Conservation (phyloP, 1,140 invertebrate species). For the Glomeris maerens region DNA sequence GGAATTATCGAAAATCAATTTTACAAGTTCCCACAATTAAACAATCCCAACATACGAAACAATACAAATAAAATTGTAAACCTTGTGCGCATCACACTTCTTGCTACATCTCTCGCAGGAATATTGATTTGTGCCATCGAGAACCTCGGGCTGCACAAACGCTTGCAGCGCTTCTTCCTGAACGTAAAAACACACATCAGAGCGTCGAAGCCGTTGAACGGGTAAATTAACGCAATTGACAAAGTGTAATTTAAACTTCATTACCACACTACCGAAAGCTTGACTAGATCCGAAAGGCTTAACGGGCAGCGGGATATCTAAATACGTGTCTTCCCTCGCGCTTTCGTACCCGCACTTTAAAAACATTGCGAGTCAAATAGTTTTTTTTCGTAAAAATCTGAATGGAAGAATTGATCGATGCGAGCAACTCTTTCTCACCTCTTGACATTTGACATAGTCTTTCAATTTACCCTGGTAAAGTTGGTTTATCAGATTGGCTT, state of each 20-base stretch:
- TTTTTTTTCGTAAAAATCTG: neutral
- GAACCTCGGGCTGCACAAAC: constrained; percentile 71
- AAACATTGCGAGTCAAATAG: constrained; percentile 9
- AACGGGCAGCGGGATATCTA: constrained; percentile 78
- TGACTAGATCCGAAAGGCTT: constrained; percentile 63
- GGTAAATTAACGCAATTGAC: neutral
- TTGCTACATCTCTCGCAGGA: constrained; percentile 75
- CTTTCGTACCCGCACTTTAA: constrained; percentile 72
- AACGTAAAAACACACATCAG: constrained; percentile 17
- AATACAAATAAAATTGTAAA: constrained; percentile 16
- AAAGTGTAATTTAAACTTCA: constrained; percentile 19
- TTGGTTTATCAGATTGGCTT: constrained; percentile 65
- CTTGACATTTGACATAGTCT: constrained; percentile 81
- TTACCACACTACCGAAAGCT: constrained; percentile 64
- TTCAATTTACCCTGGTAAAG: constrained; percentile 70
- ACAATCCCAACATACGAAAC: neutral
- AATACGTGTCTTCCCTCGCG: constrained; percentile 64
- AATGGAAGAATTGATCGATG: neutral
- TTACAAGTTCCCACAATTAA: too few species aligned
- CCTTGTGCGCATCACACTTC: constrained; percentile 80
- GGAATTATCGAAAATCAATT: neutral
- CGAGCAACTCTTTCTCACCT: constrained; percentile 28
- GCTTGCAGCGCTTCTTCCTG: constrained; percentile 69
- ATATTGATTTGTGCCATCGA: constrained; percentile 80
- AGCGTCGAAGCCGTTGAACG: too few species aligned